Evolutionary conservation across 2,888 invertebrate genomes (phyloP).

Genomic region (Tenodera sinensis): DNA sequence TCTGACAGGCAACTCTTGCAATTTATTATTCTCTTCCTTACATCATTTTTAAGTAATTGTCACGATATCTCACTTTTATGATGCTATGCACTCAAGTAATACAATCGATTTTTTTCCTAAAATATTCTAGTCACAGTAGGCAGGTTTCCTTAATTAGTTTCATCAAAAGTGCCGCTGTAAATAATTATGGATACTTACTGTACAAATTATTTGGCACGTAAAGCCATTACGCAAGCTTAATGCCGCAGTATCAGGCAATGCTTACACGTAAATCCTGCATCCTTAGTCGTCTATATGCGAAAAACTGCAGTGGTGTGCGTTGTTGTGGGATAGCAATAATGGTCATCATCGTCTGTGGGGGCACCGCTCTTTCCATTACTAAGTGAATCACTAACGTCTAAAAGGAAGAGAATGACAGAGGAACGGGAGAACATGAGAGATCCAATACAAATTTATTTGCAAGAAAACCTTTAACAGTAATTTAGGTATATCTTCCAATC

Average conservation of each 20-base stretch:
- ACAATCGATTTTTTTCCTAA: background rate
- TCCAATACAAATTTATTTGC: too few species aligned
- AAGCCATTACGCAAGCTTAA: background rate
- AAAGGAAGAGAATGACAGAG: too few species aligned
- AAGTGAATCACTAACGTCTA: too few species aligned
- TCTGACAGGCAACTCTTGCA: background rate
- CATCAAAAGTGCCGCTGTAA: background rate
- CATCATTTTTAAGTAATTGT: background rate
- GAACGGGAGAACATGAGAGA: too few species aligned
- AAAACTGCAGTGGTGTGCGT: too few species aligned
- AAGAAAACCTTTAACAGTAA: too few species aligned
- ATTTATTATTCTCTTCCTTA: background rate
- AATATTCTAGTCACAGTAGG: background rate
- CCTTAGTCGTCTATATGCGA: background rate
- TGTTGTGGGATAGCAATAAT: too few species aligned
- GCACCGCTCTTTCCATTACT: too few species aligned
- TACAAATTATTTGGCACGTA: background rate
- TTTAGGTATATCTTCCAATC: too few species aligned
- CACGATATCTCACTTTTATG: background rate
- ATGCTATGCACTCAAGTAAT: background rate
- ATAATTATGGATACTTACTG: too few species aligned
- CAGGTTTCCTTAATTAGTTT: background rate
- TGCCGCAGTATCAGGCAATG: background rate
- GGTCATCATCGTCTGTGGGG: too few species aligned
- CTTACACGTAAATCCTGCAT: background rate